These are phyloP conservation scores for Xenops minutus DNA, from an alignment of 2,797 vertebrate genomes.

Conservation along the genomic window DNA sequence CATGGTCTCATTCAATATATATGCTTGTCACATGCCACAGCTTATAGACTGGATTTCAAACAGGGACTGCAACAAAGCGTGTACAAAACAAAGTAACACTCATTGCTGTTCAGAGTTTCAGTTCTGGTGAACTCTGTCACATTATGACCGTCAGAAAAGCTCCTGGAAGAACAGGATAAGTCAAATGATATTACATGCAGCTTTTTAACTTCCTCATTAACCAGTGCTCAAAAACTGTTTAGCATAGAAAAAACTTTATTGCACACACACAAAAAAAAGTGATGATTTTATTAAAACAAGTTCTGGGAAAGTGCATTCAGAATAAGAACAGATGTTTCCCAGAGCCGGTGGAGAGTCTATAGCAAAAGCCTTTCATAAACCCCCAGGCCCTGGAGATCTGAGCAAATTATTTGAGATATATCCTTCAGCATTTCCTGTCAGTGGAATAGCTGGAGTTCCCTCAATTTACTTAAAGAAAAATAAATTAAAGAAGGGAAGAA, in stretches of 20 bases:
- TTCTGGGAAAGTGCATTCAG: conserved; percentile 35
- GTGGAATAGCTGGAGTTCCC: conserved; percentile 13
- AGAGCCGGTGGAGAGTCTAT: background rate
- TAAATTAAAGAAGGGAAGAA: conserved; percentile 37
- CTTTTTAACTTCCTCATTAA: conserved; percentile 28
- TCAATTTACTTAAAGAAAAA: conserved; percentile 48
- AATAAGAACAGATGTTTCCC: conserved; percentile 58
- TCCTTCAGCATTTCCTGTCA: conserved; percentile 57
- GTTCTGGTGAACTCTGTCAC: background rate
- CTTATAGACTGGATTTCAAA: background rate
- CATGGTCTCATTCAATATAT: background rate
- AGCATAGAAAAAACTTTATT: background rate
- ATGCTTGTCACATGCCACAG: background rate
- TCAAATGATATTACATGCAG: background rate
- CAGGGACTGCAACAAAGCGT: background rate
- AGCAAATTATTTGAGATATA: conserved; percentile 44
- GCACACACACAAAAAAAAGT: conserved; percentile 28
- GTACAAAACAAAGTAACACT: background rate
- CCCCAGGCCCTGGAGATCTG: background rate
- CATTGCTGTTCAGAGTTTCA: background rate
- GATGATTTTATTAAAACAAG: conserved; percentile 60
- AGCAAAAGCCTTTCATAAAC: conserved; percentile 34
- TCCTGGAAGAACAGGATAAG: background rate
- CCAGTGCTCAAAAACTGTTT: background rate
- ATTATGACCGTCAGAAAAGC: background rate